Evolutionary conservation across 2,113 vertebrate genomes (phyloP), one percentile per base, ranked within the genome.

Genomic region (Telmatochromis bifrenatus): DNA sequence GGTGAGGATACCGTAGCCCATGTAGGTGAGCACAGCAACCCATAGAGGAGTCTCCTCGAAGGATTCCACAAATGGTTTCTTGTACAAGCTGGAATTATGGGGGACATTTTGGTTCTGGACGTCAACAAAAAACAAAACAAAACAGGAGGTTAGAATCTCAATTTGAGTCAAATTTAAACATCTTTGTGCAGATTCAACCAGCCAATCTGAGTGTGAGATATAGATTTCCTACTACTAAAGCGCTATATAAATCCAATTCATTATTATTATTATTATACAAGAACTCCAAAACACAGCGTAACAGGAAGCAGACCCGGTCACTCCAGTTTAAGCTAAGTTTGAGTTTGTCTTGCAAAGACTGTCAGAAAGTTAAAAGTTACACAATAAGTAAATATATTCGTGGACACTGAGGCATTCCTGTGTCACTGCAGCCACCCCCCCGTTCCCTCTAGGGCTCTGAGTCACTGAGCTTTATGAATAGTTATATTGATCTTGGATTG

Each of bases 1-100:
- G 56, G 98, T 99, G 86, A 99, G 98, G 77, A 99, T 98, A 62
- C 98, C 98, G 1, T 99, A 99, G 17, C 98, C 98, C 95, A 99
- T 97, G 2, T 99, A 99, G 14, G 98, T 99, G 90, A 99, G 96
- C 88, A 99, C 98, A 5, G 98, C 98, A 88, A 99, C 98, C 89
- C 99, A 95, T 87, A 99, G 97, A 0, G 98, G 98, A 0, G 98
- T 99, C 95, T 99, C 98, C 93, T 99, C 98, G 90, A 97, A 99
- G 7, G 96, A 97, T 93, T 99, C 98, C 79, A 96, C 95, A 85
- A 98, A 99, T 2, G 97, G 97, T 88, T 96, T 97, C 94, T 97
- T 98, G 94, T 99, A 99, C 60, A 99, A 91, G 60, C 96, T 97
- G 90, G 97, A 95, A 95, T 97, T 97, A 73, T 96, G 96, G 45